phyloP scores from a whole-genome alignment of 2,797 vertebrate species.

The Setipinna tenuifilis region DNA sequence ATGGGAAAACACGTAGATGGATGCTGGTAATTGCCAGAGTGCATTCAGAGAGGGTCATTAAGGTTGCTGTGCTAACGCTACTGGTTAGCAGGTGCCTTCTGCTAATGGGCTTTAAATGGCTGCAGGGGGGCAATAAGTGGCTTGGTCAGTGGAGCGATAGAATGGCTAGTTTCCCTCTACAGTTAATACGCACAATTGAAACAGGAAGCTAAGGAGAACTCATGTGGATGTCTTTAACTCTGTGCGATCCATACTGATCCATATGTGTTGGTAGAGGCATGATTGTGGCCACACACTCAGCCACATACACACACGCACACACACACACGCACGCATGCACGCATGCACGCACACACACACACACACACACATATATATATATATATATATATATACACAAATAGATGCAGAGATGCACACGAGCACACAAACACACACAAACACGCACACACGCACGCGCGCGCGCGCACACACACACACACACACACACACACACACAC shows the following conservation, averaged over 20 bases:
- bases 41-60: conserved; percentile 48
- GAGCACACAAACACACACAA: conserved; percentile 1
- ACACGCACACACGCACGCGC: neutral
- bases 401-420: no score
- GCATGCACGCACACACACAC: conserved; percentile 14
- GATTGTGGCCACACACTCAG: neutral
- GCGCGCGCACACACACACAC: neutral
- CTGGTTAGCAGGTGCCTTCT: conserved; percentile 54
- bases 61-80: conserved; percentile 56
- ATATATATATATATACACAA: neutral
- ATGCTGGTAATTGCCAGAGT: conserved; percentile 55
- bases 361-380: neutral
- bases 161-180: neutral
- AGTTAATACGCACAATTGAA: neutral
- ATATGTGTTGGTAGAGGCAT: neutral
- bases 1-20: conserved; percentile 35
- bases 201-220: neutral
- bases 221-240: neutral
- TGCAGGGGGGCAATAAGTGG: conserved; percentile 22
- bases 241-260: neutral
- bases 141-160: neutral
- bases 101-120: conserved; percentile 30
- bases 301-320: conserved; percentile 15
- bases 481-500: conserved; percentile 7
- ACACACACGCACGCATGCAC: neutral